Conservation (phyloP, 2,888 invertebrate genomes). For the Eristalis intricaria region DNA sequence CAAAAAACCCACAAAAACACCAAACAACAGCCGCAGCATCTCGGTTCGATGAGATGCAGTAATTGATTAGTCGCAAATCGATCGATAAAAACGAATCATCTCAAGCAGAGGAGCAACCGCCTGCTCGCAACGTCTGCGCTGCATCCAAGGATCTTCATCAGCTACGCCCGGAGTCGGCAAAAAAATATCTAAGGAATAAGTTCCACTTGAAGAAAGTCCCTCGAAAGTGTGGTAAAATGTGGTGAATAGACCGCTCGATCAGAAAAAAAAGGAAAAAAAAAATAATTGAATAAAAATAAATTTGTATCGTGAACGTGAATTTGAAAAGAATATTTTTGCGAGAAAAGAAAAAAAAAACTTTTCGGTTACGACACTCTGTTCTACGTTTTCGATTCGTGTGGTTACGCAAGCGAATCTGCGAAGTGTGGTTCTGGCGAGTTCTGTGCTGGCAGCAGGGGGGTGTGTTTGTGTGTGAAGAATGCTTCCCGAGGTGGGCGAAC, state of each 20-base stretch:
- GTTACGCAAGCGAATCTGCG: constrained; percentile 75
- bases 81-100: constrained; percentile 80
- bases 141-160: constrained; percentile 3
- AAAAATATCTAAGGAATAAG: constrained; percentile 5
- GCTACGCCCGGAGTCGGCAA: not conserved
- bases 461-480: constrained; percentile 74
- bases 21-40: constrained; percentile 21
- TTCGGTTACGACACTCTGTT: constrained; percentile 64
- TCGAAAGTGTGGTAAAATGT: constrained; percentile 24
- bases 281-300: constrained; percentile 29
- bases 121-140: constrained; percentile 35
- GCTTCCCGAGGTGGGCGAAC: constrained; percentile 85
- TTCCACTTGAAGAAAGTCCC: constrained; percentile 27
- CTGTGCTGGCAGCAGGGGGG: constrained; percentile 5
- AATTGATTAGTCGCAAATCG: constrained; percentile 80
- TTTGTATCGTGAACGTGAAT: not conserved
- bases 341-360: not conserved
- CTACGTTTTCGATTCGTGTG: constrained; percentile 27
- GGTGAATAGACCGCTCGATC: constrained; percentile 52
- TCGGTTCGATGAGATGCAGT: constrained; percentile 56
- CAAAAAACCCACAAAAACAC: constrained; percentile 18
- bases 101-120: constrained; percentile 30
- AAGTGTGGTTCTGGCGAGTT: constrained; percentile 45
- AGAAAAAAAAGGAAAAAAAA: not conserved
- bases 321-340: constrained; percentile 26